Conservation (phyloP, 2,113 vertebrate species). For the Oceanodroma tethys region DNA sequence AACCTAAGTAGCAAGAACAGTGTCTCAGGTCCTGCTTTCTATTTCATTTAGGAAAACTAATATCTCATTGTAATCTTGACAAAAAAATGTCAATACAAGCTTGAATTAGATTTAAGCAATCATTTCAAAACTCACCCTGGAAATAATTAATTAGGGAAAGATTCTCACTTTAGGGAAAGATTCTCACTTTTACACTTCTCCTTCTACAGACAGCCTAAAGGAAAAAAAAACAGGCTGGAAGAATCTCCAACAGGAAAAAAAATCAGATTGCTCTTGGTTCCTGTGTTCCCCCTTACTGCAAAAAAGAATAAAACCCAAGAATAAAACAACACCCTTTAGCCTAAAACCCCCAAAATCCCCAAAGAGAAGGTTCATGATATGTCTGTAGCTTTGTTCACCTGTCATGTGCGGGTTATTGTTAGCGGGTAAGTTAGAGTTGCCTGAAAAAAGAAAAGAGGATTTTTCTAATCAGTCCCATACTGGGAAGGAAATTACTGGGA, state of each 20-base stretch:
- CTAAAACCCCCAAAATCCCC: background rate
- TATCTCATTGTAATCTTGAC: background rate
- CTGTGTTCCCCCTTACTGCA: background rate
- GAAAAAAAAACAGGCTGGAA: background rate
- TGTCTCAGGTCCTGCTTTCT: background rate
- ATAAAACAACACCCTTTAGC: background rate
- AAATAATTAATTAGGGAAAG: background rate
- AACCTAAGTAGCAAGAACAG: background rate
- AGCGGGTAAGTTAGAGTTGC: background rate
- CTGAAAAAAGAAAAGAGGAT: background rate
- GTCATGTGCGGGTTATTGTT: rapidly evolving
- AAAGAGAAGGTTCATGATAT: background rate
- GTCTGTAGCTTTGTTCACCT: background rate
- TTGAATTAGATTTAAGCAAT: background rate
- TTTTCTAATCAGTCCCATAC: background rate
- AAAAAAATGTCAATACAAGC: background rate
- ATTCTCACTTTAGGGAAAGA: background rate
- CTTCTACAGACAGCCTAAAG: background rate
- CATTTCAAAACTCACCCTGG: background rate
- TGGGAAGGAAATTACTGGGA: background rate
- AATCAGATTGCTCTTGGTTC: background rate
- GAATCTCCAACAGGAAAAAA: background rate
- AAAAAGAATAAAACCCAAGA: background rate
- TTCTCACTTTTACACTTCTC: background rate
- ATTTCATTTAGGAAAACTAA: background rate